Evolutionary conservation across 2,113 vertebrate species (phyloP).

Genomic region (Coregonus clupeaformis): DNA sequence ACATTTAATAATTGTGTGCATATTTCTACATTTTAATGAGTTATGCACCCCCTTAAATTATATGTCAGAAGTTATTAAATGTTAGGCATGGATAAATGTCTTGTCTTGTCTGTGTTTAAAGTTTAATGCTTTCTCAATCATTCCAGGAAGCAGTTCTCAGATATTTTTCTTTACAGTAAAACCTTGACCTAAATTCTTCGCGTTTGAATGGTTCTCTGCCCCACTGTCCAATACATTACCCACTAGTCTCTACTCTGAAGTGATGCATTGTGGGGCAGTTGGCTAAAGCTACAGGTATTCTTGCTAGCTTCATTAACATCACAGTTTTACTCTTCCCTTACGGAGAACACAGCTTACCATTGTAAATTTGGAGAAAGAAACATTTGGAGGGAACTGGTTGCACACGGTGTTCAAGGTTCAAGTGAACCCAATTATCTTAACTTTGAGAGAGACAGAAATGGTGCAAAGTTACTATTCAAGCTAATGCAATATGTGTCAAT

Average conservation of each 20-base stretch:
- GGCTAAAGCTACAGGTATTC: not conserved
- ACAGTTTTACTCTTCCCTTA: not conserved
- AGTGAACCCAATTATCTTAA: too few relatives aligned
- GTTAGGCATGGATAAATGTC: constrained; percentile 6
- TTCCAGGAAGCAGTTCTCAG: not conserved
- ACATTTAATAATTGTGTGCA: too few relatives aligned
- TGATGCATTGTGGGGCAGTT: not conserved
- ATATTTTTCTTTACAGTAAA: not conserved
- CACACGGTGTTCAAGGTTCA: too few relatives aligned
- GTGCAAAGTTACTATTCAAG: not conserved
- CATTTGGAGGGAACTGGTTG: not conserved
- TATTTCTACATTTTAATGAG: too few relatives aligned
- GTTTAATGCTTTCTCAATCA: not conserved
- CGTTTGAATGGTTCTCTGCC: not conserved
- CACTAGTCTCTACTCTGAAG: not conserved
- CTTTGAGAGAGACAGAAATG: not conserved
- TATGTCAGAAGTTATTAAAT: constrained; percentile 8
- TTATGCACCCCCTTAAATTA: not conserved
- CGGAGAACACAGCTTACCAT: not conserved
- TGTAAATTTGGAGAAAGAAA: not conserved
- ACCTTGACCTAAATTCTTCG: not conserved
- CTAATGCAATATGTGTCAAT: too few relatives aligned
- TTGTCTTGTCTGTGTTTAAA: constrained; percentile 17
- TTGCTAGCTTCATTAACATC: not conserved
- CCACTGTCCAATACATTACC: not conserved